Conservation (phyloP, 2,797 vertebrate genomes). For the Rallus crepitans region DNA sequence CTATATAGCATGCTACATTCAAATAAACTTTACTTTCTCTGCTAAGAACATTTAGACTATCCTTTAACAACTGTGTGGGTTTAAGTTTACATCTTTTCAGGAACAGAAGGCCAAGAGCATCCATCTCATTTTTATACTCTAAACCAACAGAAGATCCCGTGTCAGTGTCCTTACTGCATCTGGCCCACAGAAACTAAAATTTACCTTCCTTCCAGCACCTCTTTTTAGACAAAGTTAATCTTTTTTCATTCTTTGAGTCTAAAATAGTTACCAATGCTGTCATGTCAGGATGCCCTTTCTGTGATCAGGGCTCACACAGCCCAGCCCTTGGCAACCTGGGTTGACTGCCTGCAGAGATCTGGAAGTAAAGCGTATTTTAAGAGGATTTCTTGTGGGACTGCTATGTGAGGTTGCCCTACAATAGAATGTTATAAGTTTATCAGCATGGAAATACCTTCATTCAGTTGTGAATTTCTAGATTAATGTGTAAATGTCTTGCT, state of each 20-base stretch:
- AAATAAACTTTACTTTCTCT: slow-evolving; percentile 74
- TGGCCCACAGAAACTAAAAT: background rate
- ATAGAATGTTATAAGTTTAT: background rate
- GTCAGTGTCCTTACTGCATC: background rate
- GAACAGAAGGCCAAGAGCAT: background rate
- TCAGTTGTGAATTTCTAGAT: background rate
- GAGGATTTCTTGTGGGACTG: background rate
- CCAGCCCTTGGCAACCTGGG: background rate
- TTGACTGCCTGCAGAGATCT: background rate
- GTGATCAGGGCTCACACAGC: background rate
- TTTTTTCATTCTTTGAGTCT: background rate
- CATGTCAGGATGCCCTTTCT: background rate
- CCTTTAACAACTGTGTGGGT: background rate
- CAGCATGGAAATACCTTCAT: background rate
- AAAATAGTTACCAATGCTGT: background rate
- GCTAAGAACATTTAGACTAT: background rate
- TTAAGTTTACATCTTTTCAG: background rate
- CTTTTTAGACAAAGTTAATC: background rate
- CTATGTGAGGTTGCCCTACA: background rate
- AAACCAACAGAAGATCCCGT: background rate
- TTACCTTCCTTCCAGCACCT: background rate
- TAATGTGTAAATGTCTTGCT: background rate
- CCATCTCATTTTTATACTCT: background rate
- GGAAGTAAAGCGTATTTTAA: background rate
- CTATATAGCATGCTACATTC: slow-evolving; percentile 56